These are phyloP conservation scores for Chrysolina haemoptera DNA, from an alignment of 2,888 invertebrate genomes.

Conservation along the genomic window DNA sequence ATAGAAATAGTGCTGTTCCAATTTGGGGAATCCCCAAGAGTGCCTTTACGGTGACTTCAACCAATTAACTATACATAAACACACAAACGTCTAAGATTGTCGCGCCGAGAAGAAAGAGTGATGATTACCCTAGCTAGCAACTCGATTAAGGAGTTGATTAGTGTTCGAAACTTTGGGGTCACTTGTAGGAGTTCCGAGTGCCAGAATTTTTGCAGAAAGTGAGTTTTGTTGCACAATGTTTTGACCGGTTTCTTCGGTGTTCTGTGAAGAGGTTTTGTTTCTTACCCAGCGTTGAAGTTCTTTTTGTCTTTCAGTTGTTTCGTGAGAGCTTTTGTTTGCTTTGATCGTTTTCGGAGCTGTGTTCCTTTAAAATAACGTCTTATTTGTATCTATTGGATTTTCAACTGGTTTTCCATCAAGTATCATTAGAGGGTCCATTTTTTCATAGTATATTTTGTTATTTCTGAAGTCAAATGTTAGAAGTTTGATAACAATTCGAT, in stretches of 20 bases:
- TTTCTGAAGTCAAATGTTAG: too few relatives aligned
- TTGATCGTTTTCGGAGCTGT: neutral
- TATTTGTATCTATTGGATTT: too few relatives aligned
- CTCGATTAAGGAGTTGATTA: slow-evolving; percentile 38
- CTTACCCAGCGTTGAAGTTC: slow-evolving; percentile 28
- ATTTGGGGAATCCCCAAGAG: slow-evolving; percentile 44
- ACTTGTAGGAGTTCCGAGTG: slow-evolving; percentile 35
- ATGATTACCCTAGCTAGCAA: slow-evolving; percentile 15
- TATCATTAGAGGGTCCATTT: too few relatives aligned
- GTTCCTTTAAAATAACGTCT: neutral
- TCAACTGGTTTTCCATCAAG: too few relatives aligned
- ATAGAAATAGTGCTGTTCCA: slow-evolving; percentile 5
- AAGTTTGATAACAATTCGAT: too few relatives aligned
- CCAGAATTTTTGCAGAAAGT: neutral
- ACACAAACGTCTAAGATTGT: slow-evolving; percentile 33
- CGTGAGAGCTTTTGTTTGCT: neutral
- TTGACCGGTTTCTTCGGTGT: slow-evolving; percentile 23
- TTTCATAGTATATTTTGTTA: too few relatives aligned
- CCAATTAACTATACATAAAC: slow-evolving; percentile 33
- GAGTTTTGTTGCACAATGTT: slow-evolving; percentile 1
- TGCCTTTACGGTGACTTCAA: slow-evolving; percentile 32
- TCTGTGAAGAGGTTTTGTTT: slow-evolving; percentile 21
- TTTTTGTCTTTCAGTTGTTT: neutral
- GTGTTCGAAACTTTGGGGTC: slow-evolving; percentile 34
- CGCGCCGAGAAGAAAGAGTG: slow-evolving; percentile 9